These are phyloP conservation scores for Drosophila lini DNA, from an alignment of 1,140 invertebrate species.

Conservation along the genomic window DNA sequence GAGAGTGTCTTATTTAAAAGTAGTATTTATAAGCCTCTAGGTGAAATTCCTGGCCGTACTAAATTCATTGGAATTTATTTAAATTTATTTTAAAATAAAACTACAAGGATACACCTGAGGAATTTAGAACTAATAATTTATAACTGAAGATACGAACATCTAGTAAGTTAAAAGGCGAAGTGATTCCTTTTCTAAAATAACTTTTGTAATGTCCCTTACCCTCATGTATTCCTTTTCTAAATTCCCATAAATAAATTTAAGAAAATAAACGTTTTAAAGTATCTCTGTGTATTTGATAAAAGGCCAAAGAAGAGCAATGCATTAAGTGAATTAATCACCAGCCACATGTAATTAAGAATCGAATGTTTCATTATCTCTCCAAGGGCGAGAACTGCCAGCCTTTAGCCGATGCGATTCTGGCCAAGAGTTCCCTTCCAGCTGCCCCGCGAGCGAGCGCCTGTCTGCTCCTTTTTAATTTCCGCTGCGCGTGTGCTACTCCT, in stretches of 20 bases:
- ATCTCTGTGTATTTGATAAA: conserved; percentile 1
- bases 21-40: neutral
- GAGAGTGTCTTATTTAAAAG: neutral
- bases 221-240: neutral
- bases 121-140: no score
- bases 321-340: conserved; percentile 48
- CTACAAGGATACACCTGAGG: neutral
- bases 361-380: conserved; percentile 47
- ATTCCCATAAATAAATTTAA: neutral
- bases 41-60: no score
- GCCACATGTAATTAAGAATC: conserved; percentile 42
- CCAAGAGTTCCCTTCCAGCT: conserved; percentile 6
- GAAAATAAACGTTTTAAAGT: neutral
- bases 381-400: conserved; percentile 2
- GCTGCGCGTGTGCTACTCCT: conserved; percentile 47
- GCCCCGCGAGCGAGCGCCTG: conserved; percentile 11
- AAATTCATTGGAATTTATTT: neutral
- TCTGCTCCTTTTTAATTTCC: conserved; percentile 58
- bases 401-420: conserved; percentile 7
- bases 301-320: conserved; percentile 2
- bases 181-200: no score
- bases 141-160: no score
- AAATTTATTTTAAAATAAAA: neutral
- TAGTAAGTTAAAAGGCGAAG: no score
- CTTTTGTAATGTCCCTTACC: no score